Percentiles rank a stretch among this genome's conserved stretches.
phyloP scores from a whole-genome alignment of 2,113 vertebrate genomes.

The Procavia capensis region DNA sequence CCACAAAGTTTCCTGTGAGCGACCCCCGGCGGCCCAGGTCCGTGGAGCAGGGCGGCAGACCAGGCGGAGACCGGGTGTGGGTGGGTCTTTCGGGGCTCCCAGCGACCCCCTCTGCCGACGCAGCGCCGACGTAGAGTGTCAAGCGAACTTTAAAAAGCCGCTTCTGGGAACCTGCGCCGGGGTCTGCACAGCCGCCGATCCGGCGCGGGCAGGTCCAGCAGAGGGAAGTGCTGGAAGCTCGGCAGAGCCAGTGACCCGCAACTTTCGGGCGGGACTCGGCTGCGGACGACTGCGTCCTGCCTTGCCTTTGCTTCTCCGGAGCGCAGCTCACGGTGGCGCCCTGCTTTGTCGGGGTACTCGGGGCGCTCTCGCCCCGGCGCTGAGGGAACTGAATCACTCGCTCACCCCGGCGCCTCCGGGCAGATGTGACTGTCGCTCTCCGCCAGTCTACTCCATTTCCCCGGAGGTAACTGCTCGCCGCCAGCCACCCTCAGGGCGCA shows the following conservation, averaged over 20 bases:
- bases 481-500: not conserved
- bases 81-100: not conserved
- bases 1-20: slow-evolving; percentile 33
- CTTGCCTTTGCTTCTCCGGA: no score
- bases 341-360: not conserved
- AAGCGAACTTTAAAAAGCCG: slow-evolving; percentile 74
- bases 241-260: not conserved
- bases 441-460: not conserved
- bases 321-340: not conserved
- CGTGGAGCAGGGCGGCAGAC: not conserved
- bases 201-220: not conserved
- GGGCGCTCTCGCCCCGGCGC: not conserved
- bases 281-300: not conserved
- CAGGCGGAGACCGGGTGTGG: not conserved
- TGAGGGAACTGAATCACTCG: not conserved
- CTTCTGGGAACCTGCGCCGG: not conserved
- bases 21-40: not conserved
- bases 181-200: not conserved
- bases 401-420: not conserved
- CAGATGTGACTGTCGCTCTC: not conserved
- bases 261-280: slow-evolving; percentile 54
- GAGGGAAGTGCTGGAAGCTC: not conserved
- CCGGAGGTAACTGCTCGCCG: not conserved
- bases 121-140: not conserved
- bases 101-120: not conserved